Evolutionary conservation across 2,888 invertebrate species (phyloP), one percentile per base, ranked within the genome.

Genomic region (Lochmaea capreae): DNA sequence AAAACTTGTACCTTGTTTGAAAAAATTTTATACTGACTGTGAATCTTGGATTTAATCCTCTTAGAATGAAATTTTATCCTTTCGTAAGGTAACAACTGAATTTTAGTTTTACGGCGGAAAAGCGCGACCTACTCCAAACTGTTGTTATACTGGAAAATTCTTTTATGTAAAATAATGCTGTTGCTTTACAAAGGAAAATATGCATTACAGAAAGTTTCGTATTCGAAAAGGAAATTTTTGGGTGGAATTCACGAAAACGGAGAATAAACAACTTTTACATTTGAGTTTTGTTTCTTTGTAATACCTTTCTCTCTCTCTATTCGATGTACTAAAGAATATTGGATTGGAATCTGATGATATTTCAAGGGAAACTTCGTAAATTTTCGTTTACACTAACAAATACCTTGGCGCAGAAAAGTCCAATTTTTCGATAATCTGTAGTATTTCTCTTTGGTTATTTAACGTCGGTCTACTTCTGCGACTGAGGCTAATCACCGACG

Each of bases 121-220:
- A 18, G 62, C 43, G 62, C 62, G 62, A 63, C 18, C 62, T 63
- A 11, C 18, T 43, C 43, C 43, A 61, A 33, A 61, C 42, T 61
- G 61, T 61, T 61, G 61, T 61, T 61, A 61, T 39, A 8, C 61
- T 61, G 8, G 43, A 43, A 43, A 63, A 63, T 63, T 63, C 62
- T 63, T 63, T 63, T 63, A 63, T 63, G 62, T 43, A 63, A 63
- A 18, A 63, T 63, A 63, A 63, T 63, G 43, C 62, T 16, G 62
- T 63, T 43, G 43, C 62, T 22, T 42, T 43, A 63, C 62, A 63
- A 63, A 63, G 62, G 62, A 63, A 63, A 63, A 43, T 63, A 63
- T 63, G 43, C 62, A 63, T 63, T 63, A 63, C 62, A 43, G 42
- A 43, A 63, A 63, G 62, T 63, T 63, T 63, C 62, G 43, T 42